These are phyloP conservation scores for Odontamblyopus rebecca DNA, from an alignment of 2,797 vertebrate species.

Conservation along the genomic window DNA sequence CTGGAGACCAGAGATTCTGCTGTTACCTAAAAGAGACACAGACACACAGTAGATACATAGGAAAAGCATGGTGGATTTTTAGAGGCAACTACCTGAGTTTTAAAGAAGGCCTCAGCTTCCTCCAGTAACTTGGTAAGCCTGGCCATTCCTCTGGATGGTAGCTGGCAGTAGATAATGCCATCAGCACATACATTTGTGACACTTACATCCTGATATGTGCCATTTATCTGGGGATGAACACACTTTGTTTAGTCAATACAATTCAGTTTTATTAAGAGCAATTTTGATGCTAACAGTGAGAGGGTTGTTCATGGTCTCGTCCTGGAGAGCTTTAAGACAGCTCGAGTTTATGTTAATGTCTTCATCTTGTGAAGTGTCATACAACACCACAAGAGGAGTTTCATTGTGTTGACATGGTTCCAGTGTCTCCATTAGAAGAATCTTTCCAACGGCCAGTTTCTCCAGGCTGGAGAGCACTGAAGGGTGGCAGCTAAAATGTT, in stretches of 20 bases:
- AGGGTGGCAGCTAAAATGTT: constrained; percentile 81
- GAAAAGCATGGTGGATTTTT: neutral
- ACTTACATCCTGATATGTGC: constrained; percentile 78
- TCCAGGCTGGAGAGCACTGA: constrained; percentile 82
- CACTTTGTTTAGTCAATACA: neutral
- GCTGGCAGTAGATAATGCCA: constrained; percentile 87
- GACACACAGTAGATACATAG: neutral
- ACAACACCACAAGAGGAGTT: constrained; percentile 84
- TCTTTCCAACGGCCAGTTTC: constrained; percentile 82
- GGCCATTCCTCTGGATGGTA: constrained; percentile 85
- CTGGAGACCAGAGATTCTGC: constrained; percentile 82
- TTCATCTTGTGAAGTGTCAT: constrained; percentile 90
- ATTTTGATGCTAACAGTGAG: constrained; percentile 77
- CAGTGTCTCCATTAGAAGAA: constrained; percentile 88
- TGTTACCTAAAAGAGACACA: constrained; percentile 61
- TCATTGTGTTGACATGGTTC: constrained; percentile 66
- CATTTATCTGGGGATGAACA: constrained; percentile 75
- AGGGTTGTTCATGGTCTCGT: constrained; percentile 83
- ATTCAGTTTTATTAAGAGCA: neutral
- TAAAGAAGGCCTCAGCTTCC: constrained; percentile 82
- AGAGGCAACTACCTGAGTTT: constrained; percentile 76
- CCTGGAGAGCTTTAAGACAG: constrained; percentile 85
- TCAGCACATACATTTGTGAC: constrained; percentile 89
- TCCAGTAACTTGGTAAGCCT: constrained; percentile 82
- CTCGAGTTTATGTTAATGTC: constrained; percentile 89